Base-by-base conservation (phyloP, 1,140 invertebrate species). In the Drosophila pseudoobscura region DNA sequence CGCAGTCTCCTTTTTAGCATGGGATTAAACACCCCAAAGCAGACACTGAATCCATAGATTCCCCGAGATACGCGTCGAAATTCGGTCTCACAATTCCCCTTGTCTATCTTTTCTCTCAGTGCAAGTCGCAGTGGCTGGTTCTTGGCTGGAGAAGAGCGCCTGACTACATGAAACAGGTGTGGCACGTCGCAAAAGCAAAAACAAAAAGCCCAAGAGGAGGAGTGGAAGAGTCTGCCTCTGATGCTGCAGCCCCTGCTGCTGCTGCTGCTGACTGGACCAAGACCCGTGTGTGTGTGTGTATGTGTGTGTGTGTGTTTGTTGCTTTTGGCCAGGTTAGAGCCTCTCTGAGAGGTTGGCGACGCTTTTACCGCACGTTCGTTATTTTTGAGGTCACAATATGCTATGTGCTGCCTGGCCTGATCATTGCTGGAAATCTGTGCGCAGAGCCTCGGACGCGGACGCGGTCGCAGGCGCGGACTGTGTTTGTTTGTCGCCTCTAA, bases 321-420 rank as follows among this genome's bases (percentile, higher is more conserved):
- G 41, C 57, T 83, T 84, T 73, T 68, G 52, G 57, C 68, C 64
- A 57, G 66, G 66, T 70, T 70, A 69, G 64, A 69, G 66, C 63
- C 35, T 39, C 35, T 70, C 44, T 57, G 51, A 56, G 51, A 70
- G 85, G 70, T 88, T 88, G 84, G 87, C 87, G 87, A 89, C 87
- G 87, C 80, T 89, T 90, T 89, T 89, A 89, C 87, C 87, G 76
- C 87, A 89, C 80, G 87, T 89, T 89, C 87, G 87, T 89, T 89
- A 89, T 89, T 89, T 88, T 88, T 88, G 78, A 88, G 83, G 83
- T 88, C 83, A 88, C 83, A 88, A 88, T 88, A 87, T 87, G 79
- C 74, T 61, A 68, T 66, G 51, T 59, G 61, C 71, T 31, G 31
- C 54, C 70, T 59, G 49, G 50, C 62, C 74, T 80, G 82, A 87